Conservation (phyloP, 2,113 vertebrate genomes). For the Varanus salvator region DNA sequence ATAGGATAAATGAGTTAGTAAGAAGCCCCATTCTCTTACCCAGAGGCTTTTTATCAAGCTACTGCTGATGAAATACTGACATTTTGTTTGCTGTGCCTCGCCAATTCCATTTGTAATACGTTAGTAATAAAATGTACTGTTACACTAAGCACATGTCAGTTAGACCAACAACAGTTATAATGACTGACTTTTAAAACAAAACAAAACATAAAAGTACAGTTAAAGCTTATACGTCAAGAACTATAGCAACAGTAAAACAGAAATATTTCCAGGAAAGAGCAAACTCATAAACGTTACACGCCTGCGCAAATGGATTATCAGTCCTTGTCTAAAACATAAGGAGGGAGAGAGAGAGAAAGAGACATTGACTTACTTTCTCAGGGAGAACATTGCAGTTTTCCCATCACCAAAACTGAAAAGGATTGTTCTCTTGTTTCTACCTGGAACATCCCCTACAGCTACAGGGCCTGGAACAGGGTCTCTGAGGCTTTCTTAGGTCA, state of each 20-base stretch:
- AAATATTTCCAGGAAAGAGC: neutral
- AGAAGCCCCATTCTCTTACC: neutral
- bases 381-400: too few species aligned
- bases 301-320: neutral
- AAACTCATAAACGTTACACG: neutral
- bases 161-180: neutral
- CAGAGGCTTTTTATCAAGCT: neutral
- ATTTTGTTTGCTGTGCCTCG: conserved; percentile 29
- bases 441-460: neutral
- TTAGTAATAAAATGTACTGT: neutral
- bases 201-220: neutral
- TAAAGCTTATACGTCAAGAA: neutral
- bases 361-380: too few species aligned
- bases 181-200: neutral
- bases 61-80: neutral
- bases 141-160: neutral
- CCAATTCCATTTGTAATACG: conserved; percentile 28
- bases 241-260: neutral
- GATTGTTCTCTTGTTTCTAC: neutral
- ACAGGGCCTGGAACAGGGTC: neutral
- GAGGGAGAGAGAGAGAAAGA: too few species aligned
- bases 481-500: neutral
- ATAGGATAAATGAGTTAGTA: neutral
- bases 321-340: neutral
- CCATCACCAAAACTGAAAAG: neutral